Evolutionary conservation across 2,113 vertebrate species (phyloP).

Genomic region (Planiliza haematocheilus): DNA sequence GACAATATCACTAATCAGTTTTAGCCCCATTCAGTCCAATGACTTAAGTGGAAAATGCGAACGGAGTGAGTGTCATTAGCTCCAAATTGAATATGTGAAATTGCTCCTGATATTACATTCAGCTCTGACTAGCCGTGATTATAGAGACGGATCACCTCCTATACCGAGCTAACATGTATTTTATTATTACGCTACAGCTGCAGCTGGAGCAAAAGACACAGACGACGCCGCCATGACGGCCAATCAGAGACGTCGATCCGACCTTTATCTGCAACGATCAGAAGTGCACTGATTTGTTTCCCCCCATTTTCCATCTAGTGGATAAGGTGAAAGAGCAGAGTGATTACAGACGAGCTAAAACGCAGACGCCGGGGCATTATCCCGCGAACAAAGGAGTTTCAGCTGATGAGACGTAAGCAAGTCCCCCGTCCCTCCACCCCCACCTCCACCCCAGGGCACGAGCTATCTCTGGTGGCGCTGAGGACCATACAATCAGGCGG

Average conservation of each 20-base stretch:
- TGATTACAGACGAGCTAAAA: slow-evolving; percentile 43
- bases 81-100: slow-evolving; percentile 63
- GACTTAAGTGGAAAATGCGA: slow-evolving; percentile 28
- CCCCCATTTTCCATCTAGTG: slow-evolving; percentile 18
- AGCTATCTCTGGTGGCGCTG: slow-evolving; percentile 28
- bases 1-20: slow-evolving; percentile 34
- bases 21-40: slow-evolving; percentile 12
- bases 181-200: slow-evolving; percentile 17
- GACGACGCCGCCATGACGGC: slow-evolving; percentile 10
- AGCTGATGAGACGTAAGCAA: slow-evolving; percentile 36
- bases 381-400: slow-evolving; percentile 43
- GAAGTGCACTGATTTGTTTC: slow-evolving; percentile 50
- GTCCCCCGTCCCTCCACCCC: too few relatives aligned
- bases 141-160: slow-evolving; percentile 59
- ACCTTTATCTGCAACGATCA: slow-evolving; percentile 32
- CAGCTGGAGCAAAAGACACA: slow-evolving; percentile 17
- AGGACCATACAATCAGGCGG: slow-evolving; percentile 77
- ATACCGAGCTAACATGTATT: slow-evolving; percentile 10
- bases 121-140: slow-evolving; percentile 43
- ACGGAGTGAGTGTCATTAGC: slow-evolving; percentile 51
- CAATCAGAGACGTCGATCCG: slow-evolving; percentile 26
- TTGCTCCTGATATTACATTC: slow-evolving; percentile 45
- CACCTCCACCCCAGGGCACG: too few relatives aligned
- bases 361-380: slow-evolving; percentile 42
- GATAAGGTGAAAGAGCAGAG: slow-evolving; percentile 21